A percentile compares a stretch with the other conserved stretches of the same genome.
Conservation (phyloP, 2,888 invertebrate species). For the Ypsolopha sequella region DNA sequence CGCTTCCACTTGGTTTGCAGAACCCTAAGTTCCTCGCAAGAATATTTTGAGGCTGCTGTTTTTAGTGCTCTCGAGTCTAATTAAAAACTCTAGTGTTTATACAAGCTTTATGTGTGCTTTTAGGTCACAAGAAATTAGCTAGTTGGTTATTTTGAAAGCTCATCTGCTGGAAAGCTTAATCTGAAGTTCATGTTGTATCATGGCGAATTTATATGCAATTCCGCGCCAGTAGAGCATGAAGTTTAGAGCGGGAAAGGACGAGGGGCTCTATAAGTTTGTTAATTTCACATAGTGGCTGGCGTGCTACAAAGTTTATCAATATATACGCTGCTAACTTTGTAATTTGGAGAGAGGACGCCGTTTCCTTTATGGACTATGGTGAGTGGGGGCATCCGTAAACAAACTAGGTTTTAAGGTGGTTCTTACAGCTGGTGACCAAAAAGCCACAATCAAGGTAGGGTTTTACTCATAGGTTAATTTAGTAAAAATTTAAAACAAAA, state of each 20-base stretch:
- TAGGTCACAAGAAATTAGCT: neutral
- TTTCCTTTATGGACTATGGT: neutral
- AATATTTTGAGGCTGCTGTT: constrained; percentile 18
- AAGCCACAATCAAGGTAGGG: no score
- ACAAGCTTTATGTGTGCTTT: neutral
- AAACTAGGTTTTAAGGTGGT: neutral
- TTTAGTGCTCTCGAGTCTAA: constrained; percentile 21
- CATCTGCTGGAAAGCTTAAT: neutral
- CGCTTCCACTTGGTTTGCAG: constrained; percentile 32
- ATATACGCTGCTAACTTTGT: constrained; percentile 37
- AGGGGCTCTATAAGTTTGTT: constrained; percentile 46
- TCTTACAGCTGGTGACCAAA: neutral
- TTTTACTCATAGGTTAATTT: no score
- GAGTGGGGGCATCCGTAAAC: neutral
- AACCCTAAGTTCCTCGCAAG: constrained; percentile 21
- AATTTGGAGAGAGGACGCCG: constrained; percentile 15
- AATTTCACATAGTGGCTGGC: constrained; percentile 46
- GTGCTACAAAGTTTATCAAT: constrained; percentile 36
- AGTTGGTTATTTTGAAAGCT: neutral
- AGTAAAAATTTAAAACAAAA: no score
- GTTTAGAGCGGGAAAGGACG: constrained; percentile 33
- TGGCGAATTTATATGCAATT: constrained; percentile 37
- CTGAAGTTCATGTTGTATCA: constrained; percentile 2
- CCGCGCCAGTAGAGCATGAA: constrained; percentile 24
- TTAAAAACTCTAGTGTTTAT: constrained; percentile 18